Evolutionary conservation across 1,140 invertebrate species (phyloP), one percentile per base, ranked within the genome.

Genomic region (Geopemphigus sp.): DNA sequence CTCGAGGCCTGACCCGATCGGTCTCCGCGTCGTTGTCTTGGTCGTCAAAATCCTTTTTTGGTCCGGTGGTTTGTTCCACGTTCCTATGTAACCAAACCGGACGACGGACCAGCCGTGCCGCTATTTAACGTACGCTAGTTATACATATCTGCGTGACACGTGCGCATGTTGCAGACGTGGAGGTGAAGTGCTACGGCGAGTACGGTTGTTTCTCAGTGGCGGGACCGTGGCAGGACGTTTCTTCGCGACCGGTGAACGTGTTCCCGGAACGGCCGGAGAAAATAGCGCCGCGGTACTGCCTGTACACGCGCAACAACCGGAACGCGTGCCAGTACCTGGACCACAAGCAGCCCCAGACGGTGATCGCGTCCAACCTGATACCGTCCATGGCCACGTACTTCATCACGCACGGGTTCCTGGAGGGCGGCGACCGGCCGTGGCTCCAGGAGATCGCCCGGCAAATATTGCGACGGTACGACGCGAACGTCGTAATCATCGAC

Each of bases 171-270:
- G 17, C 53, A 84, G 83, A 83, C 24, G 53, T 80, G 14, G 59
- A 61, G 22, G 80, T 78, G 11, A 83, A 85, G 84, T 96, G 94
- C 83, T 95, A 91, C 84, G 91, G 90, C 2, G 88, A 89, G 0
- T 95, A 92, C 82, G 94, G 94, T 8, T 96, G 94, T 84, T 95
- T 94, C 83, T 91, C 92, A 50, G 90, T 94, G 59, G 89, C 88
- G n/a, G 87, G 90, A 29, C 93, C 93, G 5, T 96, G 93, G 92
- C 91, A 85, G 19, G 74, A 82, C 57, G 82, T 91, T 8, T 89
- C 90, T 78, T 89, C 90, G 59, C 87, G 94, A 54, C 93, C 93
- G 11, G 90, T 95, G 45, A 92, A 91, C 80, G 87, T 91, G 15
- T 93, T 94, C 84, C 94, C 94, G 0, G 87, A 89, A 81, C 87